Evolutionary conservation across 1,140 invertebrate genomes (phyloP).

Genomic region (Mycetomoellerius zeteki): DNA sequence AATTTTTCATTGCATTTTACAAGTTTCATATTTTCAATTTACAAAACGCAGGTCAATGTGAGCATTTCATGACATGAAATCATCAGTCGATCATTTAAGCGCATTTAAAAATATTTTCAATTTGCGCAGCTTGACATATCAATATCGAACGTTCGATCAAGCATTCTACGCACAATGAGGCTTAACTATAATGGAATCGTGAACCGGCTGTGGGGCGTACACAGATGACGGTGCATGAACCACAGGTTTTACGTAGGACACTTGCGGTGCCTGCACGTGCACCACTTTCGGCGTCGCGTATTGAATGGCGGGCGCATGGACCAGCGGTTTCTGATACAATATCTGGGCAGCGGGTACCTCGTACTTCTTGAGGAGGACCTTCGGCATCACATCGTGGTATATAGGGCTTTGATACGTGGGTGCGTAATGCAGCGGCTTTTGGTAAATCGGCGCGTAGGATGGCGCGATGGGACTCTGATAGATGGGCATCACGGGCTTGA

Average conservation of each 20-base stretch:
- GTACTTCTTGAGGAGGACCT: constrained; percentile 64
- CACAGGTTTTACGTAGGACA: constrained; percentile 76
- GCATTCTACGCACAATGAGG: constrained; percentile 52
- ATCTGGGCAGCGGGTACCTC: constrained; percentile 42
- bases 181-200: constrained; percentile 60
- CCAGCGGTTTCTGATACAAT: constrained; percentile 68
- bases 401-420: constrained; percentile 71
- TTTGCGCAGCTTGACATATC: constrained; percentile 28
- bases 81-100: neutral
- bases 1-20: neutral
- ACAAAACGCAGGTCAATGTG: constrained; percentile 2
- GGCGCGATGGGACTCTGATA: constrained; percentile 75
- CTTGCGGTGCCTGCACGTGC: constrained; percentile 68
- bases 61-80: neutral
- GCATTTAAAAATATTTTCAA: neutral
- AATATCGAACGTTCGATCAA: constrained; percentile 1
- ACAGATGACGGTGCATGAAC: constrained; percentile 65
- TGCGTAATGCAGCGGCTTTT: constrained; percentile 71
- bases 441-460: constrained; percentile 74
- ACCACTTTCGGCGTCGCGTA: constrained; percentile 68
- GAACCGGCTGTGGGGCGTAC: constrained; percentile 56
- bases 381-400: constrained; percentile 57
- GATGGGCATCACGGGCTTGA: constrained; percentile 52
- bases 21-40: neutral
- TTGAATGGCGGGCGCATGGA: constrained; percentile 52